Evolutionary conservation across 2,113 vertebrate species (phyloP), one percentile per base, ranked within the genome.

Genomic region (Oxyruncus cristatus): DNA sequence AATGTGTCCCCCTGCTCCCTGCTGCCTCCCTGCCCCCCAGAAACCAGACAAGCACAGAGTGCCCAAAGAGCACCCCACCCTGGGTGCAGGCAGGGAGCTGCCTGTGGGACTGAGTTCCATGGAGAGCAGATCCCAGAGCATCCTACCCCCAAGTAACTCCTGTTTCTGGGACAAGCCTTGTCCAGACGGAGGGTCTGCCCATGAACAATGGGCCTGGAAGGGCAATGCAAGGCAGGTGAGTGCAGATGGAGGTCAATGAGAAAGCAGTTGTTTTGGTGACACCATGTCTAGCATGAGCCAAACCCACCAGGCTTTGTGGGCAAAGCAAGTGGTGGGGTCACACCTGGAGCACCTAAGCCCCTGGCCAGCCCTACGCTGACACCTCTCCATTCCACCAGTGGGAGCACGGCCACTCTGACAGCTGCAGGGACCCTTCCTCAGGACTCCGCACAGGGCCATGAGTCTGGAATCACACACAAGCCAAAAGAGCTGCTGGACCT

Each of bases 381-480:
- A 61, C 7, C 8, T 44, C 27, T 53, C 68, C n/a, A 26, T 41
- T 28, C 53, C 0, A 0, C 21, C 55, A 62, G 41, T 0, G 0
- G 50, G 44, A 91, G 32, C 4, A 1, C 16, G 41, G 9, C 35
- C 26, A 80, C 32, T 12, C 21, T 7, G 3, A n/a, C 28, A 44
- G 11, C 68, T 59, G 28, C 2, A 0, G 14, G 27, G 37, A 85
- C 61, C 56, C 22, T 30, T 82, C 41, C 28, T 28, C 72, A 76
- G 42, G 59, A 14, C 11, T 52, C 58, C 1, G 1, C 3, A 1
- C 1, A 4, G 23, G 35, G 14, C 23, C 42, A 50, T 0, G 0
- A 90, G 52, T 56, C 37, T 2, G 1, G 56, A 82, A 68, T 42
- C 44, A 30, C 0, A 0, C 20, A 46, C 4, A 33, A 46, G 28